Base-by-base conservation (phyloP, 2,797 vertebrate species). In the Falco rusticolus region DNA sequence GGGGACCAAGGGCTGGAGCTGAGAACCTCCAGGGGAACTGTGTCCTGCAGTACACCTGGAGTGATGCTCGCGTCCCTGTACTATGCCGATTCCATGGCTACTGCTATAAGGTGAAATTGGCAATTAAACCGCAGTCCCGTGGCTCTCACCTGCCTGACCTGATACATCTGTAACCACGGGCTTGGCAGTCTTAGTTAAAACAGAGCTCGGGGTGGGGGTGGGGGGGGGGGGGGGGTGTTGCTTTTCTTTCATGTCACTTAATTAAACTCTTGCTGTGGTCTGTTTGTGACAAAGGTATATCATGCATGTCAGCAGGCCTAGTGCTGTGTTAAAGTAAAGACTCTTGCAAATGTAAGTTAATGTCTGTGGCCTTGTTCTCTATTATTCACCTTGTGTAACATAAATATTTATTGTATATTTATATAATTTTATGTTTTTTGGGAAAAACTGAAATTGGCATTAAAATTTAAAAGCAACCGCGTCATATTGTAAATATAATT, bases 391-490 rank as follows among this genome's bases (percentile, higher is more conserved):
- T 98, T 98, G 98, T 98, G 98, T 98, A 98, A 98, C 97, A 98
- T 97, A 98, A 98, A 97, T 98, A 98, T 98, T 98, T 98, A 98
- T 98, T 98, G 98, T 98, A 98, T 98, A 98, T 98, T 98, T 98
- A 98, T 98, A 98, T 98, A 98, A 98, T 98, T 96, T 97, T 98
- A 98, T 98, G 98, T 53, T 97, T 94, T 98, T 98, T 94, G 39
- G 97, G 96, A 97, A 97, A 96, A 97, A 93, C 74, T 95, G 96
- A 97, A 98, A 98, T 98, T 98, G 98, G 98, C 98, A 98, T 98
- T 98, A 98, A 98, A 98, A 98, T 93, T 97, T 98, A 97, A 98
- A 98, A 97, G 94, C 98, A 98, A 98, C 98, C 91, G 98, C 98
- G 80, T 97, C 97, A 97, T 98, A 98, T 97, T 98, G 98, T 98